Conservation (phyloP, 2,888 invertebrate genomes). For the Coronaproctus castanopsis region DNA sequence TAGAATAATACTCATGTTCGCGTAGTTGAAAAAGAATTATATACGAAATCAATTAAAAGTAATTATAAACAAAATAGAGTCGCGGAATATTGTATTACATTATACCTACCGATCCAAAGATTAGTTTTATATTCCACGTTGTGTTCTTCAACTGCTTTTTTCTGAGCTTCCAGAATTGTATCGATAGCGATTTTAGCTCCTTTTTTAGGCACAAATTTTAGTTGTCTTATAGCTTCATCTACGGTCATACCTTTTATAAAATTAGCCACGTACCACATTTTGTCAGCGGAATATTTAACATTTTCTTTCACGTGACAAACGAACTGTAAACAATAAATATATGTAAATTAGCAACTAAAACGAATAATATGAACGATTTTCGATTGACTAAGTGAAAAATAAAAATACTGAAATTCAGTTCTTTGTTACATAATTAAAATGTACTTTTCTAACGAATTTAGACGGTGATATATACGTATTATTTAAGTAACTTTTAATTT, state of each 20-base stretch:
- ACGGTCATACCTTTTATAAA: constrained; percentile 78
- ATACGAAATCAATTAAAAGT: too few species aligned
- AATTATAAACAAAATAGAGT: too few species aligned
- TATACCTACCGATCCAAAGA: constrained; percentile 75
- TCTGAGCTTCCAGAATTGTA: constrained; percentile 70
- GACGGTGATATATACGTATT: too few species aligned
- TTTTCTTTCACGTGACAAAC: constrained; percentile 66
- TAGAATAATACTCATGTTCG: too few species aligned
- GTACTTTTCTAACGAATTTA: too few species aligned
- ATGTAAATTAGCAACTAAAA: constrained; percentile 5
- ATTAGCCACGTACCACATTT: constrained; percentile 78
- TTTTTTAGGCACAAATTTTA: constrained; percentile 61
- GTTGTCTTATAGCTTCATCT: constrained; percentile 82
- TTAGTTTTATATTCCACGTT: constrained; percentile 90
- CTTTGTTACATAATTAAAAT: too few species aligned
- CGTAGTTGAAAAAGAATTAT: too few species aligned
- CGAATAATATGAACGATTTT: not conserved
- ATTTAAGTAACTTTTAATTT: too few species aligned
- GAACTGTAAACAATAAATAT: constrained; percentile 39
- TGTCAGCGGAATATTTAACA: constrained; percentile 75
- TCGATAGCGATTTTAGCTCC: constrained; percentile 53
- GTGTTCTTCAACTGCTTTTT: constrained; percentile 63
- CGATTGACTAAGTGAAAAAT: not conserved
- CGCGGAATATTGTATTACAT: too few species aligned
- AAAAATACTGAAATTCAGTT: constrained; percentile 6